phyloP scores from a whole-genome alignment of 2,113 vertebrate species.

The Carollia perspicillata region DNA sequence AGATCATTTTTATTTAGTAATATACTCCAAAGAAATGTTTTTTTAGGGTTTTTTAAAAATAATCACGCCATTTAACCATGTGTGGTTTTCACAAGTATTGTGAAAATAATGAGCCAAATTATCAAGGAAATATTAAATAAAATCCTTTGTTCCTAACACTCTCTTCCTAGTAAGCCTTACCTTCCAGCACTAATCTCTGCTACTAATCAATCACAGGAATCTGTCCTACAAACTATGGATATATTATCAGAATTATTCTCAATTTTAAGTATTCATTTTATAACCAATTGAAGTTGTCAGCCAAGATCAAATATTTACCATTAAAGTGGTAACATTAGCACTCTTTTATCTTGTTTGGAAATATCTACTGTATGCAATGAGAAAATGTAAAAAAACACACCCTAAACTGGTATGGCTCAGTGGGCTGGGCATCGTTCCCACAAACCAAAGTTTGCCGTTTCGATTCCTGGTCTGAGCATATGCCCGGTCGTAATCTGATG shows the following conservation, averaged over 20 bases:
- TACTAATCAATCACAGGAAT: neutral
- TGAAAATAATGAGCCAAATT: neutral
- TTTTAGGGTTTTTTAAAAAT: neutral
- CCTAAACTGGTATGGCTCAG: too few relatives aligned
- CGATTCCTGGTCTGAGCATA: too few relatives aligned
- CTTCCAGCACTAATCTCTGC: neutral
- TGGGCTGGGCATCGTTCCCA: too few relatives aligned
- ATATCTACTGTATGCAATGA: neutral
- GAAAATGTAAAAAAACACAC: neutral
- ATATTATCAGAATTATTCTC: neutral
- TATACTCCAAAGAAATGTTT: neutral
- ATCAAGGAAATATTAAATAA: neutral
- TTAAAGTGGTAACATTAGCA: neutral
- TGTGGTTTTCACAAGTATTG: neutral
- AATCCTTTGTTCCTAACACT: neutral
- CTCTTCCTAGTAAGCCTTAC: neutral
- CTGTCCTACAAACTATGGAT: neutral
- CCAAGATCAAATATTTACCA: neutral
- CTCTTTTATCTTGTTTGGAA: neutral
- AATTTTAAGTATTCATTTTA: neutral
- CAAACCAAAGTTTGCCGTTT: too few relatives aligned
- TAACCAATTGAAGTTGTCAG: neutral
- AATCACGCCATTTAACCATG: neutral
- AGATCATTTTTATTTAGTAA: neutral
- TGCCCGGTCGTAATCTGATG: too few relatives aligned